A percentile compares a stretch with the other conserved stretches of the same genome.
These are phyloP conservation scores for Eleginops maclovinus DNA, from an alignment of 2,113 vertebrate species.

Conservation along the genomic window DNA sequence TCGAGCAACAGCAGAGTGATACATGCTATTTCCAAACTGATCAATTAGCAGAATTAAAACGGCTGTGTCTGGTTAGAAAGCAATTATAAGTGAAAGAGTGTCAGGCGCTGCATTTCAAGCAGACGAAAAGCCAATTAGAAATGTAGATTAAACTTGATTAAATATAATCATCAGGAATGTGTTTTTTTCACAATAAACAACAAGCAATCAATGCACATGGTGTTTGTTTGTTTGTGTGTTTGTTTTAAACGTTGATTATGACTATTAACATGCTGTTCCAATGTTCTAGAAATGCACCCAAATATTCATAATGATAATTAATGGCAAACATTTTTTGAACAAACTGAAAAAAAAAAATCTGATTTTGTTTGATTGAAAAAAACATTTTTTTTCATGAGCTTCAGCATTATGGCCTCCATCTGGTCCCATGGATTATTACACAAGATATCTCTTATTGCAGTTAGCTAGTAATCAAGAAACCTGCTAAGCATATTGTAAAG, in stretches of 20 bases:
- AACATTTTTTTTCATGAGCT: neutral
- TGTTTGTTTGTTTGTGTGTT: neutral
- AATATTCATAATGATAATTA: conserved; percentile 5
- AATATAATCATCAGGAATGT: neutral
- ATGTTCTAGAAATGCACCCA: neutral
- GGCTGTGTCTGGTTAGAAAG: neutral
- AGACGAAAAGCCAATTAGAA: neutral
- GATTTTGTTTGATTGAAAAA: too few species aligned
- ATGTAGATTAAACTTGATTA: neutral
- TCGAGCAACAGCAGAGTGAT: neutral
- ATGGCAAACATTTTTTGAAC: neutral
- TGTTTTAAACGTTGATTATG: neutral
- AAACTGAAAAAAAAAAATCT: neutral
- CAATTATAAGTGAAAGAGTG: neutral
- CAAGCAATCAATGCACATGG: neutral
- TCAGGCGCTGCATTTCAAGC: conserved; percentile 1
- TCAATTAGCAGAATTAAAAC: neutral
- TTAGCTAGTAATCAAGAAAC: neutral
- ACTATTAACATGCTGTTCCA: neutral
- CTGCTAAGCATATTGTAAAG: neutral
- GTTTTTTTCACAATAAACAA: neutral
- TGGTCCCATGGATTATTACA: neutral
- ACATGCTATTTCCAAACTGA: neutral
- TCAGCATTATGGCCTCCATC: neutral
- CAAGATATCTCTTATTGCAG: neutral